Conservation (phyloP, 2,888 invertebrate genomes). For the Tiliacea citrago region DNA sequence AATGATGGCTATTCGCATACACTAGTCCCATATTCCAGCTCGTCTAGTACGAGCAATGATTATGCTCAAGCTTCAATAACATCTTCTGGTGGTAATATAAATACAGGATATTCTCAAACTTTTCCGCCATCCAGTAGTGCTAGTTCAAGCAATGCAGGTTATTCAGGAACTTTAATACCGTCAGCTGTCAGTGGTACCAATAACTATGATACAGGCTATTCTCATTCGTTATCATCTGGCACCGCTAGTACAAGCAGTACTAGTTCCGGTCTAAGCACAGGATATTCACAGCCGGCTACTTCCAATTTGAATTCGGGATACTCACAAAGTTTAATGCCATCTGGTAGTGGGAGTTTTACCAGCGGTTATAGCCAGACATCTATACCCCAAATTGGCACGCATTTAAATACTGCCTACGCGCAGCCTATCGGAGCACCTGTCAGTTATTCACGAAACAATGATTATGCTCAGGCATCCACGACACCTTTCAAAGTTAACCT, state of each 20-base stretch:
- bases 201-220: constrained; percentile 26
- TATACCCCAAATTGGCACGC: background rate
- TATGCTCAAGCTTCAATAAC: constrained; percentile 18
- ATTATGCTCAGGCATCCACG: constrained; percentile 1
- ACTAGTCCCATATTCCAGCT: constrained; percentile 30
- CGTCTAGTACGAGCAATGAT: constrained; percentile 4
- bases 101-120: constrained; percentile 17
- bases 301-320: constrained; percentile 39
- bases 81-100: constrained; percentile 10
- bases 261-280: background rate
- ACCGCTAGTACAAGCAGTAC: constrained; percentile 1
- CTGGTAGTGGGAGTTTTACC: background rate
- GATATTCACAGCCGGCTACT: constrained; percentile 12
- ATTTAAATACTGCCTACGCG: constrained; percentile 20
- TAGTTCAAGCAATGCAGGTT: constrained; percentile 30
- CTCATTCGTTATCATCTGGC: constrained; percentile 15
- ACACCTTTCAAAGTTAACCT: constrained; percentile 17
- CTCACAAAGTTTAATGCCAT: constrained; percentile 24
- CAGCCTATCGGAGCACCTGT: background rate
- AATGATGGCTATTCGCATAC: constrained; percentile 16
- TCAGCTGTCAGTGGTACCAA: constrained; percentile 5
- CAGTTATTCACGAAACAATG: constrained; percentile 22
- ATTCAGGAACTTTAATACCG: constrained; percentile 2
- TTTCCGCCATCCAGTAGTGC: background rate
- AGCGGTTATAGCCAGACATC: constrained; percentile 18